phyloP scores from a whole-genome alignment of 2,113 vertebrate genomes.

The Labrus mixtus region DNA sequence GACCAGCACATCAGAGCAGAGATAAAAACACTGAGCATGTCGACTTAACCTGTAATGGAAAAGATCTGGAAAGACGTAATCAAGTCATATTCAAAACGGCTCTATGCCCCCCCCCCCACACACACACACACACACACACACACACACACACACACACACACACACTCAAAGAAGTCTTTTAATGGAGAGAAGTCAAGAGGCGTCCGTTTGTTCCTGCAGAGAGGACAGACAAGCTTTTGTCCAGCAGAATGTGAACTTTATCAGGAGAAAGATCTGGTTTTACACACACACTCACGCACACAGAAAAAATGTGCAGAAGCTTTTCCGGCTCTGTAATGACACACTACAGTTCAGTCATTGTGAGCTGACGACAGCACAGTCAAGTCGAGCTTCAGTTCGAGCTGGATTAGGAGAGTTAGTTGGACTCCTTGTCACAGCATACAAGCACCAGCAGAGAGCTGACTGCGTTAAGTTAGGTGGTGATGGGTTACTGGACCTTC shows the following conservation, averaged over 20 bases:
- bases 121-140: background rate
- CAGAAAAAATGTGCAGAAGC: background rate
- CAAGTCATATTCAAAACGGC: conserved; percentile 9
- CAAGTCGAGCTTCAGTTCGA: too few species aligned
- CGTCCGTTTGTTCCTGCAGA: conserved; percentile 29
- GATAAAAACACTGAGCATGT: background rate
- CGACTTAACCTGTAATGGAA: background rate
- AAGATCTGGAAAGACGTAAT: conserved; percentile 6
- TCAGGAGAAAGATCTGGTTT: conserved; percentile 35
- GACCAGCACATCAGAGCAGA: background rate
- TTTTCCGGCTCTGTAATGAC: conserved; percentile 34
- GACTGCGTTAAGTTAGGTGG: too few species aligned
- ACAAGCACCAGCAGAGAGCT: too few species aligned
- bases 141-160: background rate
- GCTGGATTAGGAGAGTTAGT: too few species aligned
- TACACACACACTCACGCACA: conserved; percentile 8
- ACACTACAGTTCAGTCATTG: conserved; percentile 17
- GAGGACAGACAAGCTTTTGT: conserved; percentile 62
- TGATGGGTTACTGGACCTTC: too few species aligned
- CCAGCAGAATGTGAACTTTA: conserved; percentile 56
- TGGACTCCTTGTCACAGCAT: too few species aligned
- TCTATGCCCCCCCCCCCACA: background rate
- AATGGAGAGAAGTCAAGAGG: conserved; percentile 36
- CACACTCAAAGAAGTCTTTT: conserved; percentile 40
- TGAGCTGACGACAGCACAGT: too few species aligned